phyloP scores from a whole-genome alignment of 2,797 vertebrate genomes.

The Cossypha niveicapilla region DNA sequence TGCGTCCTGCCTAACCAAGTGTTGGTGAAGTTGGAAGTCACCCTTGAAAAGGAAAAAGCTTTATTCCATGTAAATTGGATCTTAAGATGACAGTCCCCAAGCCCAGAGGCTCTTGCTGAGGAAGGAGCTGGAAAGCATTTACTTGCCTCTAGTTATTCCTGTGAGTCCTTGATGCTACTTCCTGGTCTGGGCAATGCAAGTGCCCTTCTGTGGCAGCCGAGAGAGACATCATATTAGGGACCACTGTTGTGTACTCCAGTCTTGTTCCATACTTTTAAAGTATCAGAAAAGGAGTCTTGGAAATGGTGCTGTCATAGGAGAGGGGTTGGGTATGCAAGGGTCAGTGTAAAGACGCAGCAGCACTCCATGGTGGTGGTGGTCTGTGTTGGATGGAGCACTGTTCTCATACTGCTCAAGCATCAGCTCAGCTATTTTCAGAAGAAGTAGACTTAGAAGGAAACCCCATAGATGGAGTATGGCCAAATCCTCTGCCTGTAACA shows the following conservation, averaged over 20 bases:
- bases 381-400: neutral
- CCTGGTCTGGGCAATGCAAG: accelerated
- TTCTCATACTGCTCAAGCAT: neutral
- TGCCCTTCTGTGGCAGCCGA: neutral
- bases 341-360: neutral
- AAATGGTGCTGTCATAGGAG: neutral
- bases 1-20: neutral
- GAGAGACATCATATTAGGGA: accelerated
- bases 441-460: neutral
- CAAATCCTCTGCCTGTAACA: neutral
- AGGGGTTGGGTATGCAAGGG: neutral
- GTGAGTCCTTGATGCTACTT: accelerated
- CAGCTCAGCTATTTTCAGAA: neutral
- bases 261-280: neutral
- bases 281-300: neutral
- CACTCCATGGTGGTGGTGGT: neutral
- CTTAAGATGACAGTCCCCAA: neutral
- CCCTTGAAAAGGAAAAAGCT: neutral
- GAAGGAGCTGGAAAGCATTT: neutral
- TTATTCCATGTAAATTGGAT: neutral
- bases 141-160: neutral
- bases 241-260: neutral
- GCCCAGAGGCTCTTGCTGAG: neutral
- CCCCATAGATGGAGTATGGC: neutral
- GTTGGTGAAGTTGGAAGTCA: neutral